Conservation (phyloP, 2,888 invertebrate species). For the Peribatodes rhomboidaria region DNA sequence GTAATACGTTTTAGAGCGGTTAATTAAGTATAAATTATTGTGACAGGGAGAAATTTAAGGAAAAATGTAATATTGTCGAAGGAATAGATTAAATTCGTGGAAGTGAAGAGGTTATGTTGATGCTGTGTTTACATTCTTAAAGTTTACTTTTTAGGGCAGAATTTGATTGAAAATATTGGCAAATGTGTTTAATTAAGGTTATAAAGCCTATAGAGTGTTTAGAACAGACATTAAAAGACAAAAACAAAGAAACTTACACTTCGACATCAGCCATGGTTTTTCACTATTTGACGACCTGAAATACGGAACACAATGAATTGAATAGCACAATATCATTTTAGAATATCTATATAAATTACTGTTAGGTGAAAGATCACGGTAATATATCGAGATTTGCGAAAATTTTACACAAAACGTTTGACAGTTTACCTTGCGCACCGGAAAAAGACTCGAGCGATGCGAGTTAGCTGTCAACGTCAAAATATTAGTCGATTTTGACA, state of each 20-base stretch:
- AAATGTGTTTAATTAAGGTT: not conserved
- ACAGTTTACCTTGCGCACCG: slow-evolving; percentile 85
- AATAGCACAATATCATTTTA: slow-evolving; percentile 57
- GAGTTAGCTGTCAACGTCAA: slow-evolving; percentile 28
- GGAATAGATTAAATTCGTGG: not conserved
- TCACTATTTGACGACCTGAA: slow-evolving; percentile 76
- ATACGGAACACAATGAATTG: slow-evolving; percentile 72
- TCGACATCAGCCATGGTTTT: slow-evolving; percentile 93
- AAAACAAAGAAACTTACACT: slow-evolving; percentile 88
- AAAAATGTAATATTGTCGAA: not conserved
- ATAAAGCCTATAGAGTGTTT: not conserved
- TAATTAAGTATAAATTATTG: too few relatives aligned
- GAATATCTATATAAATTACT: slow-evolving; percentile 49
- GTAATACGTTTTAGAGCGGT: too few relatives aligned
- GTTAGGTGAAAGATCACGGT: slow-evolving; percentile 62
- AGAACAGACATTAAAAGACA: slow-evolving; percentile 30
- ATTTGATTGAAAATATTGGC: not conserved
- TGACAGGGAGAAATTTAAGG: not conserved
- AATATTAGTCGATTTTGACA: slow-evolving; percentile 28
- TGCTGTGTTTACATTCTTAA: slow-evolving; percentile 55
- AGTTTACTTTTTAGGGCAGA: not conserved
- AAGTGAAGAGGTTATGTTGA: slow-evolving; percentile 75
- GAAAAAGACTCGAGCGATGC: slow-evolving; percentile 72
- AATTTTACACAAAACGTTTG: slow-evolving; percentile 70
- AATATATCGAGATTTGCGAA: slow-evolving; percentile 73